Conservation (phyloP, 2,113 vertebrate genomes). For the Ctenomys sociabilis region DNA sequence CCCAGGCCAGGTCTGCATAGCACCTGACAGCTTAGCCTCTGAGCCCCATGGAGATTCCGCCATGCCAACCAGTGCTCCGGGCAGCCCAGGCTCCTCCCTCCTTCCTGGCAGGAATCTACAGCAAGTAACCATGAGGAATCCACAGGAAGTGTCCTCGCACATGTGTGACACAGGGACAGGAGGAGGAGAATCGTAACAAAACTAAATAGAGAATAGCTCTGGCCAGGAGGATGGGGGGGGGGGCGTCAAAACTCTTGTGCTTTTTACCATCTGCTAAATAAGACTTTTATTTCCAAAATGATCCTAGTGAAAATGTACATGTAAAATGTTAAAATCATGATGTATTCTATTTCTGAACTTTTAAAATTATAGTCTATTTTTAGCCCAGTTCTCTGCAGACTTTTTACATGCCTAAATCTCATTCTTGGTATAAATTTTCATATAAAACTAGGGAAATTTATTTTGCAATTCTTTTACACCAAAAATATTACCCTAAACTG, state of each 20-base stretch:
- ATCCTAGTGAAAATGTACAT: neutral
- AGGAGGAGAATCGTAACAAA: neutral
- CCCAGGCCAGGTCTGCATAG: neutral
- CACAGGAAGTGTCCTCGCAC: neutral
- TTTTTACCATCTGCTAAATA: neutral
- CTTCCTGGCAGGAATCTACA: neutral
- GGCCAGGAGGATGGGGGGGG: neutral
- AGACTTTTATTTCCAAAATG: neutral
- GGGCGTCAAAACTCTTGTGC: neutral
- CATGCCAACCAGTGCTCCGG: neutral
- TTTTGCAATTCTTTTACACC: neutral
- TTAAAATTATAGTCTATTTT: constrained; percentile 27
- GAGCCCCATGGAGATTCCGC: too few relatives aligned
- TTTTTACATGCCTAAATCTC: neutral
- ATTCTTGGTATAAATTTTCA: constrained; percentile 10
- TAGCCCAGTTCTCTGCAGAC: neutral
- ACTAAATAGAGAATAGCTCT: neutral
- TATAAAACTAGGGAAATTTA: constrained; percentile 6
- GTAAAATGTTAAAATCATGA: neutral
- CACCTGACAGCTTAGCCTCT: neutral
- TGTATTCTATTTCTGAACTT: neutral
- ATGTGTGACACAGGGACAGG: neutral
- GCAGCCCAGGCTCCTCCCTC: neutral
- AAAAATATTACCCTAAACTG: constrained; percentile 5
- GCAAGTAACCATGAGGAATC: neutral